A percentile compares a stretch with the other conserved stretches of the same genome.
Evolutionary conservation across 2,113 vertebrate genomes (phyloP).

Genomic region (Lasiurus cinereus): DNA sequence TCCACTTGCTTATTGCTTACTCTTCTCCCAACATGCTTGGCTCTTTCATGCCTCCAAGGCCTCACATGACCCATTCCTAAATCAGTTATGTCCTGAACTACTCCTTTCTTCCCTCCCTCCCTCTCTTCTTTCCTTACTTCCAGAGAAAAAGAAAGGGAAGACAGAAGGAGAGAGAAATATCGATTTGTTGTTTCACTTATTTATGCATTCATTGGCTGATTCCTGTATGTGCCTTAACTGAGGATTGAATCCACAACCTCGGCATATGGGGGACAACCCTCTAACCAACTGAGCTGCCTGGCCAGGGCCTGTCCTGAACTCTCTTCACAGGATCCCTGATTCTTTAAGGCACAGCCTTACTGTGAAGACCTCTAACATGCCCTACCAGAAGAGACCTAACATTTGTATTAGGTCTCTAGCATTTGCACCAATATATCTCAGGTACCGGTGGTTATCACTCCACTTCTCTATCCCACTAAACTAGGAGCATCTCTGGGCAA

Average conservation of each 20-base stretch:
- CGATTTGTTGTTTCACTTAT: neutral
- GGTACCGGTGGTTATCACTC: neutral
- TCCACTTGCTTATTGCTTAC: neutral
- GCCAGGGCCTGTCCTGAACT: neutral
- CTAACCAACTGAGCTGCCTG: neutral
- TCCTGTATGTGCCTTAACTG: neutral
- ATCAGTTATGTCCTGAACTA: neutral
- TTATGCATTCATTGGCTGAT: neutral
- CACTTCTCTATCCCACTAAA: neutral
- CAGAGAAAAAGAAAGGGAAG: neutral
- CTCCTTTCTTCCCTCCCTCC: neutral
- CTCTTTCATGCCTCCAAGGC: neutral
- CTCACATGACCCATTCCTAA: neutral
- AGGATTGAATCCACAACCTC: neutral
- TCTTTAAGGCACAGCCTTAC: neutral
- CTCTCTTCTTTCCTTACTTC: neutral
- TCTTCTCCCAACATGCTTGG: neutral
- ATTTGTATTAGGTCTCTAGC: neutral
- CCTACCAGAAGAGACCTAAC: too few species aligned
- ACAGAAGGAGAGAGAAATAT: neutral
- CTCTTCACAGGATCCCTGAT: neutral
- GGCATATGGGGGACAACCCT: neutral
- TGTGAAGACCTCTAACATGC: neutral
- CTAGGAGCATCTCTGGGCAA: neutral
- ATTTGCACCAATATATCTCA: neutral